Evolutionary conservation across 2,888 invertebrate species (phyloP), one percentile per base, ranked within the genome.

Genomic region (Heliconius erato): DNA sequence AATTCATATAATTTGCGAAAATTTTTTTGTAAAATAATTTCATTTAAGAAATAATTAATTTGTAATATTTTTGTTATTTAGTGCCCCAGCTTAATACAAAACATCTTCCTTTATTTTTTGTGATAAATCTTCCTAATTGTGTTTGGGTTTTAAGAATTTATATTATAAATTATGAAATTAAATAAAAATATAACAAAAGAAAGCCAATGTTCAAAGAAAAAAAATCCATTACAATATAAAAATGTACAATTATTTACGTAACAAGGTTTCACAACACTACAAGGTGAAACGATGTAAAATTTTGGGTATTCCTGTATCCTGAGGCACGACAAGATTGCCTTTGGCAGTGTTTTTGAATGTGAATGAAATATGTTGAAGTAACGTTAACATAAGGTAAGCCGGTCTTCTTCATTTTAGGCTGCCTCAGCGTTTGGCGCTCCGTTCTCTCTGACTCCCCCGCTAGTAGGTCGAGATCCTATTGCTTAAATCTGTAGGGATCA

Each of bases 291-390:
- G 7, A 49, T 49, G 44, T 49, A 49, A 28, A 49, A 49, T 72
- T 44, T 72, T 14, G 5, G 26, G 19, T 49, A 71, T 71, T 71
- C n/a, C n/a, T 71, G 26, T 71, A 49, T 49, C 72, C 49, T n/a
- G 72, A 72, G 72, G 72, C 72, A 72, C 72, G 72, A 72, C 72
- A 72, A 72, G 44, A 49, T 16, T 72, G 72, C 26, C 72, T 72
- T 72, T 28, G 26, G 44, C 72, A 4, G 14, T 71, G n/a, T 40
- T 71, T 71, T 71, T 71, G 23, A n/a, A 71, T 40, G n/a, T 40
- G 2, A 12, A 72, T 44, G 72, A 72, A 72, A 72, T 44, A 44
- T 71, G 40, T 71, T 26, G n/a, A 72, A 72, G n/a, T 26, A 26
- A 72, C 16, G 44, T 44, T 72, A 72, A 72, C 44, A 26, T 44